Conservation (phyloP, 2,888 invertebrate species). For the Elysia crispata region DNA sequence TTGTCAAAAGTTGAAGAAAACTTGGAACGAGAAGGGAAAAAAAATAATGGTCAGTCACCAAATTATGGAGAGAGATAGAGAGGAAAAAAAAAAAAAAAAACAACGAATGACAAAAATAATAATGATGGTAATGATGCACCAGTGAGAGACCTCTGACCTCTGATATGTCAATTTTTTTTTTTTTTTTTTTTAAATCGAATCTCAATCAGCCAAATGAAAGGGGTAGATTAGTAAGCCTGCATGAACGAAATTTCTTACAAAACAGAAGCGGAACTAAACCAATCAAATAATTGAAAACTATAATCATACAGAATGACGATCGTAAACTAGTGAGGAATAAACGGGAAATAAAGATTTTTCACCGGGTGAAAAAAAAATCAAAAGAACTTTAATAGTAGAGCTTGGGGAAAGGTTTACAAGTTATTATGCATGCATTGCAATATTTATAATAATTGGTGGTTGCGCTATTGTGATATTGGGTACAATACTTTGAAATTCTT, state of each 20-base stretch:
- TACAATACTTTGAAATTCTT: constrained; percentile 31
- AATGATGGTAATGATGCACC: constrained; percentile 35
- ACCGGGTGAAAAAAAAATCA: constrained; percentile 11
- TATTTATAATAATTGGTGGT: no score
- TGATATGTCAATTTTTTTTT: not conserved
- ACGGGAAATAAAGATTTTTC: no score
- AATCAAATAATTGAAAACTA: not conserved
- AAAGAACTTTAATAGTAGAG: constrained; percentile 31
- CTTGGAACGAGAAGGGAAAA: not conserved
- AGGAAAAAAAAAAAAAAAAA: not conserved
- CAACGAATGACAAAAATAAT: no score
- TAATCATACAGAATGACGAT: constrained; percentile 10
- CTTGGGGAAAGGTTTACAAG: constrained; percentile 23
- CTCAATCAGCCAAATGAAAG: constrained; percentile 43
- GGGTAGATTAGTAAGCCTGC: constrained; percentile 43
- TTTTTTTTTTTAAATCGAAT: not conserved
- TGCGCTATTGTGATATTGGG: constrained; percentile 15
- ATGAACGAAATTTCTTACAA: constrained; percentile 35
- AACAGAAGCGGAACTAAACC: constrained; percentile 19
- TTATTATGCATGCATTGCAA: constrained; percentile 40
- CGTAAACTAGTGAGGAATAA: no score
- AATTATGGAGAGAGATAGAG: constrained; percentile 34
- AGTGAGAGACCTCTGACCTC: constrained; percentile 28
- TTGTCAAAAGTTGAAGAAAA: constrained; percentile 4
- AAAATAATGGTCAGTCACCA: constrained; percentile 31